Percentiles rank a stretch among this genome's conserved stretches.
Conservation (phyloP, 1,140 invertebrate genomes). For the Plectrocnemia conspersa region DNA sequence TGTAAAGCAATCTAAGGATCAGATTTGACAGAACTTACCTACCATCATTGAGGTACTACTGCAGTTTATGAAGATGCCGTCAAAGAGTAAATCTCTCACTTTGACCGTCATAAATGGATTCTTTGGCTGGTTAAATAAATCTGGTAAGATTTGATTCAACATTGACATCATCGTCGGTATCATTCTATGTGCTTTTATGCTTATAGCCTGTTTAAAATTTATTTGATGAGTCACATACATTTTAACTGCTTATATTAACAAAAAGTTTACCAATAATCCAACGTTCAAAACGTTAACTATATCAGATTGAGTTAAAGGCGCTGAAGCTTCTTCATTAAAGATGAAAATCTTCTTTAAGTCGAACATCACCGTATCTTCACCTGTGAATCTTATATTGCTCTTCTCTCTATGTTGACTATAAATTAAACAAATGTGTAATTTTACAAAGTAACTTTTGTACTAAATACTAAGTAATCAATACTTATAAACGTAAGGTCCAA, state of each 20-base stretch:
- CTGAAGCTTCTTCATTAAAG: conserved; percentile 56
- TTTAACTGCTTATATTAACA: neutral
- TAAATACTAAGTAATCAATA: conserved; percentile 16
- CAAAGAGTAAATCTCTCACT: conserved; percentile 53
- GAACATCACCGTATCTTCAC: conserved; percentile 58
- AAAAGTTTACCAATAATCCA: conserved; percentile 52
- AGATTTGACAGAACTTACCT: conserved; percentile 38
- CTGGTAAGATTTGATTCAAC: conserved; percentile 43
- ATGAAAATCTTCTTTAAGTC: conserved; percentile 55
- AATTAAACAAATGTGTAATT: conserved; percentile 29
- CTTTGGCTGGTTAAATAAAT: conserved; percentile 48
- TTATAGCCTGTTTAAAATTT: conserved; percentile 45
- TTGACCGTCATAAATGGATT: conserved; percentile 51
- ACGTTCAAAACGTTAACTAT: conserved; percentile 59
- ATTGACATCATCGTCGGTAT: conserved; percentile 41
- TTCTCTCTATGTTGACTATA: conserved; percentile 56
- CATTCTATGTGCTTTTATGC: conserved; percentile 43
- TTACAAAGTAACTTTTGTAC: conserved; percentile 5
- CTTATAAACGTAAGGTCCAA: conserved; percentile 65
- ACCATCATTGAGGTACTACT: conserved; percentile 44
- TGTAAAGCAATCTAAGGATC: neutral
- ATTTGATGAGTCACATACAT: no score
- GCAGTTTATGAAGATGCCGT: conserved; percentile 55
- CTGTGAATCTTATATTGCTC: conserved; percentile 48
- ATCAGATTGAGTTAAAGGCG: conserved; percentile 54